Base-by-base conservation (phyloP, 2,888 invertebrate species). In the Drosophila eohydei region DNA sequence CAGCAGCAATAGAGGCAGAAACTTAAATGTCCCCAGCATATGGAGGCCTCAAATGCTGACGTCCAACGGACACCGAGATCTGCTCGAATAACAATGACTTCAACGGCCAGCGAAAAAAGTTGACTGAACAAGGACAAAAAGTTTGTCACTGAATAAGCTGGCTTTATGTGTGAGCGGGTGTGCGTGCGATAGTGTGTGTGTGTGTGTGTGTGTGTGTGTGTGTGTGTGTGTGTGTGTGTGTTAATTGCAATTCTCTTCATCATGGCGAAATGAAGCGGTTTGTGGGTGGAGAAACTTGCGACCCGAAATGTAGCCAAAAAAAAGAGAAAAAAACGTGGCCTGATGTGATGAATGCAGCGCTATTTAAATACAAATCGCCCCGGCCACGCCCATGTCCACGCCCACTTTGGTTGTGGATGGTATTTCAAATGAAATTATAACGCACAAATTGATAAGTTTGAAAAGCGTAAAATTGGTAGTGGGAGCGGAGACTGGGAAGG, bases 361-460 rank as follows among this genome's bases (percentile, higher is more conserved):
- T 40, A 75, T 65, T 71, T 44, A 61, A 71, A 74, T 66, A 64
- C 57, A 40, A 59, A 26, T n/a, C 21, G 21, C 21, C 21, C 21
- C 21, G 21, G 21, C 21, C n/a, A n/a, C 9, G 14, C 46, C 28
- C 30, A 3, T 1, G 30, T 5, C 1, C 58, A 38, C 46, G 58
- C 58, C 58, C 58, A 46, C 57, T 14, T 21, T 3, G 26, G 6
- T n/a, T 14, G 44, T 28, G 57, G 28, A 43, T 12, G 74, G 60
- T 14, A 60, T 51, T 52, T 63, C 54, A 74, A 82, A 82, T 83
- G 55, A 82, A 83, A 81, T 83, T 81, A 83, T 66, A 70, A 62
- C 81, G 77, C 83, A 70, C 78, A 75, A 81, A 78, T 83, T 85
- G 69, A 52, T 14, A 44, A 43, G 32, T 36, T 38, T 38, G 52